phyloP scores from a whole-genome alignment of 2,113 vertebrate species.

The Paedocypris sp. region DNA sequence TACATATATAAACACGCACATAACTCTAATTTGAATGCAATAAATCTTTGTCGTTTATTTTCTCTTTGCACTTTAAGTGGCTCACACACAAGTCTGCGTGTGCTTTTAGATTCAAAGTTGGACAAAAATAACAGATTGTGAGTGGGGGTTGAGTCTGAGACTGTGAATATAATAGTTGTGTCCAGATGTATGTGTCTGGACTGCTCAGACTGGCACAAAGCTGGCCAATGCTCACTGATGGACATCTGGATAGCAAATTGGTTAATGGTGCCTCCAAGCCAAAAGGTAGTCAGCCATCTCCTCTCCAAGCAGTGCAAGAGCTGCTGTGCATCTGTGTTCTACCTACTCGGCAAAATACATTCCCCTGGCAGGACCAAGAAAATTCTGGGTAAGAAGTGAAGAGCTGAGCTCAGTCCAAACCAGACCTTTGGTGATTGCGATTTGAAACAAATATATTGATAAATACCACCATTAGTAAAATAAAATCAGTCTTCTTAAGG shows the following conservation, averaged over 20 bases:
- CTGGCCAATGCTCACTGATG: constrained; percentile 39
- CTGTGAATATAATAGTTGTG: constrained; percentile 16
- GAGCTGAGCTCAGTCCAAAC: constrained; percentile 10
- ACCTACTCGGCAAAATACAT: constrained; percentile 37
- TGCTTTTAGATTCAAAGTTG: constrained; percentile 2
- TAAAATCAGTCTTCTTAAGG: too few species aligned
- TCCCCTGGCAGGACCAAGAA: constrained; percentile 26
- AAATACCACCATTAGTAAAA: too few species aligned
- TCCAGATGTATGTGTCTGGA: constrained; percentile 41
- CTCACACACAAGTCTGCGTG: not conserved
- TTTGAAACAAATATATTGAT: too few species aligned
- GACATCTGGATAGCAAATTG: constrained; percentile 53
- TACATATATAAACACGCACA: too few species aligned
- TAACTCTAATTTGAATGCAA: too few species aligned
- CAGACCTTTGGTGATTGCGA: constrained; percentile 20
- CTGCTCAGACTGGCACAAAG: constrained; percentile 34
- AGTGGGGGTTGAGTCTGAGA: constrained; percentile 26
- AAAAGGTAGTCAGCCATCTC: constrained; percentile 50
- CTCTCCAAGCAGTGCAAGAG: constrained; percentile 37
- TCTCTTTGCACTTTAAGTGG: not conserved
- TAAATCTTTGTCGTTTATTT: too few species aligned
- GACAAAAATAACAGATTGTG: constrained; percentile 33
- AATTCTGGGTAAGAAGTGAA: constrained; percentile 13
- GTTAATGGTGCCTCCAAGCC: constrained; percentile 52
- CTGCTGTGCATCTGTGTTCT: constrained; percentile 44